Evolutionary conservation across 1,140 invertebrate genomes (phyloP).

Genomic region (Sesamia nonagrioides): DNA sequence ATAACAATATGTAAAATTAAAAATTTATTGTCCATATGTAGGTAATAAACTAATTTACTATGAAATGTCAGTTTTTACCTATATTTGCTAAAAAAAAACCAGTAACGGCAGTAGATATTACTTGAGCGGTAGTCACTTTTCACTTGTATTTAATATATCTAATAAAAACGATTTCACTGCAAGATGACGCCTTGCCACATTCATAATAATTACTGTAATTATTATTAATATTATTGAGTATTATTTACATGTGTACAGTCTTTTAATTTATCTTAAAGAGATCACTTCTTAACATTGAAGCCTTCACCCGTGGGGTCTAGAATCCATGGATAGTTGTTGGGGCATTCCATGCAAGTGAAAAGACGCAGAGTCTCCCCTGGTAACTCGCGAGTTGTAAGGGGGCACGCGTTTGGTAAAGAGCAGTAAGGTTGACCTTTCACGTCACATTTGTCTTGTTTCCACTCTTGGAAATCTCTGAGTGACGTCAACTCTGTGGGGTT

Average conservation of each 20-base stretch:
- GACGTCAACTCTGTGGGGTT: constrained; percentile 96
- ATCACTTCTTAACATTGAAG: constrained; percentile 93
- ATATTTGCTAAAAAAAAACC: constrained; percentile 39
- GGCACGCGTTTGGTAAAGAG: constrained; percentile 96
- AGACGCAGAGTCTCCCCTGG: constrained; percentile 97
- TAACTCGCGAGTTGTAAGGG: constrained; percentile 95
- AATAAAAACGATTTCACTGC: constrained; percentile 42
- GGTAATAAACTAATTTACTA: constrained; percentile 74
- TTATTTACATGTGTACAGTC: constrained; percentile 87
- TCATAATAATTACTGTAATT: constrained; percentile 70
- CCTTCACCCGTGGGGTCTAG: constrained; percentile 98
- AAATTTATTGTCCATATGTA: constrained; percentile 55
- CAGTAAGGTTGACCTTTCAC: constrained; percentile 97
- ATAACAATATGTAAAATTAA: constrained; percentile 35
- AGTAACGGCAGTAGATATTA: constrained; percentile 36
- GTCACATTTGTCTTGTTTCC: constrained; percentile 97
- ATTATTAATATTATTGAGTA: constrained; percentile 87
- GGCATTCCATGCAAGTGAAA: constrained; percentile 98
- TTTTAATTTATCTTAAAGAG: constrained; percentile 84
- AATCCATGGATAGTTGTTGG: constrained; percentile 98
- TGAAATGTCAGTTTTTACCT: constrained; percentile 54
- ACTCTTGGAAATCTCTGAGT: constrained; percentile 96
- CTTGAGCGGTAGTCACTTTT: constrained; percentile 37
- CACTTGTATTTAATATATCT: constrained; percentile 34
- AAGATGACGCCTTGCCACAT: constrained; percentile 56